phyloP scores from a whole-genome alignment of 1,140 invertebrate genomes.

The Drosophila carrolli region DNA sequence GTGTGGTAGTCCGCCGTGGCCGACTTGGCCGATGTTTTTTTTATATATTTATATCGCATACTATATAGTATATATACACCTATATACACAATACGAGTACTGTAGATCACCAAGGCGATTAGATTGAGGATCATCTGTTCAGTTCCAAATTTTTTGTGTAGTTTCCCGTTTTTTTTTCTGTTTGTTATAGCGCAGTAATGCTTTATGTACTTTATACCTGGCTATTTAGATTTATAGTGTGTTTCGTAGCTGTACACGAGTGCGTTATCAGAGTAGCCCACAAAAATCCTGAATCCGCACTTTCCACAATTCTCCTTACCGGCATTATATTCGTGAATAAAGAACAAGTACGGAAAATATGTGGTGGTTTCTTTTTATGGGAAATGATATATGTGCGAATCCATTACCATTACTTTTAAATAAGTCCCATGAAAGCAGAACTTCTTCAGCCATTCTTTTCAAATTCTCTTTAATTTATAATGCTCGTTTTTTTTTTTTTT shows the following conservation, averaged over 20 bases:
- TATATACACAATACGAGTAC: constrained; percentile 14
- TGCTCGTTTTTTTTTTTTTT: constrained; percentile 37
- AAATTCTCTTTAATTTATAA: constrained; percentile 57
- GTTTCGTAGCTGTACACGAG: constrained; percentile 24
- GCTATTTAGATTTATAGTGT: constrained; percentile 18
- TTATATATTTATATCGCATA: constrained; percentile 58
- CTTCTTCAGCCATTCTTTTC: constrained; percentile 19
- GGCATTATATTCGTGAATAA: constrained; percentile 51
- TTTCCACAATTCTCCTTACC: constrained; percentile 10
- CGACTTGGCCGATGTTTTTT: constrained; percentile 26
- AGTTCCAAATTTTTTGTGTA: constrained; percentile 29
- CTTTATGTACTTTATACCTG: constrained; percentile 22
- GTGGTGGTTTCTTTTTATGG: background rate
- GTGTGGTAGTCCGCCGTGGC: constrained; percentile 91
- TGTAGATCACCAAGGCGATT: constrained; percentile 16
- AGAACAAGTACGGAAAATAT: constrained; percentile 7
- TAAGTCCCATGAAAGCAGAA: background rate
- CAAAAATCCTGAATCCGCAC: constrained; percentile 6
- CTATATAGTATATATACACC: constrained; percentile 29
- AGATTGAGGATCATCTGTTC: constrained; percentile 1
- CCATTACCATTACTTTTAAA: background rate
- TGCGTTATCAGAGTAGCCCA: constrained; percentile 4
- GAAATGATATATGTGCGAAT: background rate
- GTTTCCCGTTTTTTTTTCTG: constrained; percentile 20
- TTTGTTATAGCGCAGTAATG: constrained; percentile 35